Base-by-base conservation (phyloP, 2,888 invertebrate genomes). In the Onthophagus sagittarius region DNA sequence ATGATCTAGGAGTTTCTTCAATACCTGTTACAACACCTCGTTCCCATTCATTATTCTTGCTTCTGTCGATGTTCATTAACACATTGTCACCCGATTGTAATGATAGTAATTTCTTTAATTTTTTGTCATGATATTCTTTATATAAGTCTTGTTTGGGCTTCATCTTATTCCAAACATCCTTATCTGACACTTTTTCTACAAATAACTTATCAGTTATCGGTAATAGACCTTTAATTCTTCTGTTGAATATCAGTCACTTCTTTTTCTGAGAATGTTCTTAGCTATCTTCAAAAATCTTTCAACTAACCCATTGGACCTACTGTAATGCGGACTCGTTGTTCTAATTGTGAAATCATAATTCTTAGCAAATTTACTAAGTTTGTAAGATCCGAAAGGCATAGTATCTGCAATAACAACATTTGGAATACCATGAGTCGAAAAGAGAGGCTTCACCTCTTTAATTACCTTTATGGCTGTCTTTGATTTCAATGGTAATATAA, bases 391-490 rank as follows among this genome's bases (percentile, higher is more conserved):
- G 15, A 65, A 65, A 15, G 79, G 79, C 75, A 78, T 77, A 72
- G 78, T 80, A 67, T 79, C 78, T n/a, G 73, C 70, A 15, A 78
- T 74, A 3, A 79, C 62, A 53, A 72, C 15, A 72, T 74, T 74
- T 23, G 77, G 78, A 72, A 76, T 76, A 6, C 77, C 78, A 76
- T 75, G 73, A 15, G 73, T 71, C 39, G 77, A 63, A 76, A 79
- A 79, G 9, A 79, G 70, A 62, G 64, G 53, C 70, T 77, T 76
- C 7, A 79, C 72, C 64, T 75, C 74, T 9, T 7, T 53, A 15
- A 77, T 77, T 9, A 77, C 70, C 62, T 75, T 69, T 39, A 9
- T 7, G 7, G 72, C 72, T 67, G 69, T 71, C 70, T 76, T 75
- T 65, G 23, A 15, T 5, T 15, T 3, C 23, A 67, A 67, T 15